These are phyloP conservation scores for Otus scops DNA, from an alignment of 2,797 vertebrate species.

Conservation along the genomic window DNA sequence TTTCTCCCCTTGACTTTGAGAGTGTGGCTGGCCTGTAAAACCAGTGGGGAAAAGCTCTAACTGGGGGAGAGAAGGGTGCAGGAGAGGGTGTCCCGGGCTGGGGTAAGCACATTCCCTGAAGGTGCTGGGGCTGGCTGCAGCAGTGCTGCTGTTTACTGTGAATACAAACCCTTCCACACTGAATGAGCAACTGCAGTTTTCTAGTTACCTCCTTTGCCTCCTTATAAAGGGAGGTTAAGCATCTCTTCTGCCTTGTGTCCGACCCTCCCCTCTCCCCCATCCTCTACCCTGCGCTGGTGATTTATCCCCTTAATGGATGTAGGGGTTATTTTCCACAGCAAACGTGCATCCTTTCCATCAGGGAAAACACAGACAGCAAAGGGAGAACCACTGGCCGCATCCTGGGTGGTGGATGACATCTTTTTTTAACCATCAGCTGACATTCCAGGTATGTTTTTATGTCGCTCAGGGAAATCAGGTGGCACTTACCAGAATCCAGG, in stretches of 20 bases:
- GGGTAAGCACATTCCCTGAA: background rate
- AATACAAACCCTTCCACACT: background rate
- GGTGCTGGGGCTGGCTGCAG: background rate
- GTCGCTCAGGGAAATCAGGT: background rate
- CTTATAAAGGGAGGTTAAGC: background rate
- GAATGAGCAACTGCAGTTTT: background rate
- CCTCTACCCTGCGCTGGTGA: background rate
- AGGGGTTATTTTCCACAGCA: background rate
- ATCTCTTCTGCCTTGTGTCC: background rate
- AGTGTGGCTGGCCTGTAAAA: background rate
- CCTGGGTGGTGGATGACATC: background rate
- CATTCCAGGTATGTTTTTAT: background rate
- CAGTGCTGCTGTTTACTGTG: background rate
- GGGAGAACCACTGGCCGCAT: background rate
- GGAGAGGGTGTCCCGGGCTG: background rate
- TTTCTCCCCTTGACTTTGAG: background rate
- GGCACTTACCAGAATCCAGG: background rate
- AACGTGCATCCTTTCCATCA: background rate
- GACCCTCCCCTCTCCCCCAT: background rate
- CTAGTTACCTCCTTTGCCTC: background rate
- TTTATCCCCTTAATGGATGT: background rate
- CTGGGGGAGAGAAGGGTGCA: background rate
- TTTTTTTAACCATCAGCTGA: background rate
- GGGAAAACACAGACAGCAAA: background rate
- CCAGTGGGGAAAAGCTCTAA: background rate